Evolutionary conservation across 2,888 invertebrate species (phyloP).

Genomic region (Ptycholaimellus sp.): DNA sequence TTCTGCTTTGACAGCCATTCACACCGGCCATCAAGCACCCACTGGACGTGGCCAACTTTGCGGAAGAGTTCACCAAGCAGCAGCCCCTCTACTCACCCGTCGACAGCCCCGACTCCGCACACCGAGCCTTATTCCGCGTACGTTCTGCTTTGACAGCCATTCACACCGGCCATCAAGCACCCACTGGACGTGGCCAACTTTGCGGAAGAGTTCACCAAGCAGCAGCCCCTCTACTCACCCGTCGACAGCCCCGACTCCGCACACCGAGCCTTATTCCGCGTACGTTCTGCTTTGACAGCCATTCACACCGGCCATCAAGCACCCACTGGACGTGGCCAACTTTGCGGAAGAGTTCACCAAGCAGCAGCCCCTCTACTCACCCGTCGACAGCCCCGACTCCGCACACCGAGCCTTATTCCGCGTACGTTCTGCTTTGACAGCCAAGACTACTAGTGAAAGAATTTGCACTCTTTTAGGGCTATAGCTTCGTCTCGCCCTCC

Average conservation of each 20-base stretch:
- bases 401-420: conserved; percentile 23
- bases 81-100: conserved; percentile 71
- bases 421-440: conserved; percentile 9
- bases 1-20: conserved; percentile 54
- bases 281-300: conserved; percentile 45
- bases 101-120: conserved; percentile 44
- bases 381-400: conserved; percentile 52
- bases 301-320: conserved; percentile 56
- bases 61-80: conserved; percentile 82
- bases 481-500: conserved; percentile 80
- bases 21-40: conserved; percentile 50
- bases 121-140: conserved; percentile 15
- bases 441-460: no score
- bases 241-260: conserved; percentile 50
- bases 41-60: conserved; percentile 85
- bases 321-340: conserved; percentile 69
- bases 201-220: conserved; percentile 78
- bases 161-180: conserved; percentile 55
- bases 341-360: conserved; percentile 88
- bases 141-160: conserved; percentile 48
- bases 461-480: conserved; percentile 40
- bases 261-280: conserved; percentile 14
- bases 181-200: conserved; percentile 80
- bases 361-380: conserved; percentile 69
- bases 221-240: conserved; percentile 70